Evolutionary conservation across 2,797 vertebrate genomes (phyloP).

Genomic region (Synaphobranchus kaupii): DNA sequence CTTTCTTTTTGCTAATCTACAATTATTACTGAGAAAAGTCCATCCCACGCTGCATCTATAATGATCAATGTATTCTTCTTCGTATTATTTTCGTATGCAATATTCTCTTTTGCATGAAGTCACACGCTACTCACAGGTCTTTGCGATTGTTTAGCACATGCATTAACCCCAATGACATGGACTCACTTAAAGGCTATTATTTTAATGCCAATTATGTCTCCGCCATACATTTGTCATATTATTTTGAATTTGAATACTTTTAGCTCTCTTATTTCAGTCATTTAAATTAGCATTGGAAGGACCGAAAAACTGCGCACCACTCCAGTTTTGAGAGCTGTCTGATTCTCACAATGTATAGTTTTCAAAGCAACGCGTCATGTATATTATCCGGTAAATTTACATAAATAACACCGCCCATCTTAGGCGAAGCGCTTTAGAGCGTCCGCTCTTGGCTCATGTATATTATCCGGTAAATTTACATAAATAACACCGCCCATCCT

Average conservation of each 20-base stretch:
- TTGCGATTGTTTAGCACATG: background rate
- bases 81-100: too few species aligned
- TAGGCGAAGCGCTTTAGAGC: conserved; percentile 40
- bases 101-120: background rate
- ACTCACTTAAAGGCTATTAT: background rate
- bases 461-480: too few species aligned
- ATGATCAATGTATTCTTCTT: too few species aligned
- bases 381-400: conserved; percentile 33
- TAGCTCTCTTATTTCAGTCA: background rate
- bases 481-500: conserved; percentile 47
- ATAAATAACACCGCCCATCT: conserved; percentile 48
- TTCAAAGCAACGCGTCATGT: background rate
- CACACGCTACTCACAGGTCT: background rate
- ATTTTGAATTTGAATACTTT: background rate
- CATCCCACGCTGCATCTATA: too few species aligned
- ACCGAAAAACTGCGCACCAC: background rate
- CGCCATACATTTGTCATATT: background rate
- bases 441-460: conserved; percentile 31
- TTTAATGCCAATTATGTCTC: background rate
- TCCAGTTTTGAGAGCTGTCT: background rate
- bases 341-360: conserved; percentile 3
- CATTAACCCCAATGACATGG: background rate
- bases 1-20: too few species aligned
- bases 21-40: too few species aligned
- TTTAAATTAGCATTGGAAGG: background rate